Evolutionary conservation across 2,113 vertebrate species (phyloP), one percentile per base, ranked within the genome.

Genomic region (Helogale parvula): DNA sequence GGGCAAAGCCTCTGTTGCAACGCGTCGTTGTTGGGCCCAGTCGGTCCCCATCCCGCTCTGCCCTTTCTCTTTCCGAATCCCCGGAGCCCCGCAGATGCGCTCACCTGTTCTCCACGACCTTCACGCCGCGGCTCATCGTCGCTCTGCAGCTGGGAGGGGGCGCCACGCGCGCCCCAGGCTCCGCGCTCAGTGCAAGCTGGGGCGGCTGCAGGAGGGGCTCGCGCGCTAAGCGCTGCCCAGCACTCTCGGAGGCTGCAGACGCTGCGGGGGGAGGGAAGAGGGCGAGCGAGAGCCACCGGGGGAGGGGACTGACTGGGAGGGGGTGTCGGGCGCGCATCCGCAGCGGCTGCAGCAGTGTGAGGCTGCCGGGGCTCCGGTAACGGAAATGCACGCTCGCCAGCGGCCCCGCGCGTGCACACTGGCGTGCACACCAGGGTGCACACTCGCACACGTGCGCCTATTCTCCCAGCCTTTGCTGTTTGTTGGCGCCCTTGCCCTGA

Each of bases 21-120:
- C 23, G 33, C 71, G 38, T 41, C 27, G 45, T 21, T 0, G 0
- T 23, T 38, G 16, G 65, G 68, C 35, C 71, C 50, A 2, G 21
- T 35, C 4, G 35, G 27, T 66, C 57, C 25, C 57, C 33, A 11
- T 7, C n/a, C 57, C 23, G 5, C 77, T n/a, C 47, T 31, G 9
- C 54, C 47, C 25, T 13, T 81, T 45, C 15, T 19, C n/a, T 14
- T 38, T 83, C 54, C 23, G 25, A 83, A 25, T 15, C 38, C 72
- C 45, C 23, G 33, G 57, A 3, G 29, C 13, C 27, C 65, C 4
- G 15, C 45, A 4, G 65, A 84, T 33, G 45, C 23, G 19, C 97
- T 95, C 79, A 97, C 96, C 97, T 96, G 97, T 87, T 74, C 66
- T 71, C 82, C 81, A 57, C 81, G 27, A 38, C 5, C 66, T 52